These are phyloP conservation scores for Fistularia commersonii DNA, from an alignment of 2,797 vertebrate genomes.

Conservation along the genomic window DNA sequence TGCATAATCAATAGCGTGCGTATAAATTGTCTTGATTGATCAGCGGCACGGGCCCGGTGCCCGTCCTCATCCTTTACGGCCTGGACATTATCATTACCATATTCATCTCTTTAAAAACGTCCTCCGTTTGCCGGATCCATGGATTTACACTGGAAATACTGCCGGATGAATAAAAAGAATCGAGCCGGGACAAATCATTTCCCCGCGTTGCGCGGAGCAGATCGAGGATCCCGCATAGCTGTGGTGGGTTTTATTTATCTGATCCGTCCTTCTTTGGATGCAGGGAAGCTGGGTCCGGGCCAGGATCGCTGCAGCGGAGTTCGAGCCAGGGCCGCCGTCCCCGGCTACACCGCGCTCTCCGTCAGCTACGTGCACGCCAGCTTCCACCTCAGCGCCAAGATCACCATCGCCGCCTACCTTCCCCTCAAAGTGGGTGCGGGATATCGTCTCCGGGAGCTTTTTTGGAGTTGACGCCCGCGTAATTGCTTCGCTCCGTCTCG, in stretches of 20 bases:
- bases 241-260: conserved; percentile 1
- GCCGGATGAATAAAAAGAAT: conserved; percentile 18
- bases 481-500: too few relatives aligned
- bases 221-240: not conserved
- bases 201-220: too few relatives aligned
- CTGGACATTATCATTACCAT: conserved; percentile 1
- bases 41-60: too few relatives aligned
- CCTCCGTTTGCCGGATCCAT: conserved; percentile 17
- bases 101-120: not conserved
- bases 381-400: conserved; percentile 82
- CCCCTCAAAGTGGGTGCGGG: conserved; percentile 81
- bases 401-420: conserved; percentile 86
- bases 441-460: too few relatives aligned
- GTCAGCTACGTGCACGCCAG: conserved; percentile 81
- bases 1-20: too few relatives aligned
- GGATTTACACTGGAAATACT: conserved; percentile 20
- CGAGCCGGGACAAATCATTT: conserved; percentile 4
- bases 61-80: not conserved
- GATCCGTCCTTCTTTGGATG: conserved; percentile 8
- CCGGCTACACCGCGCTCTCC: conserved; percentile 76
- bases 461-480: too few relatives aligned
- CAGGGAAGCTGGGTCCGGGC: conserved; percentile 71
- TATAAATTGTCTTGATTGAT: too few relatives aligned
- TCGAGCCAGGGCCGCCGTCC: conserved; percentile 77
- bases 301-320: conserved; percentile 78